Conservation (phyloP, 2,797 vertebrate genomes). For the Psittacula derbiana region DNA sequence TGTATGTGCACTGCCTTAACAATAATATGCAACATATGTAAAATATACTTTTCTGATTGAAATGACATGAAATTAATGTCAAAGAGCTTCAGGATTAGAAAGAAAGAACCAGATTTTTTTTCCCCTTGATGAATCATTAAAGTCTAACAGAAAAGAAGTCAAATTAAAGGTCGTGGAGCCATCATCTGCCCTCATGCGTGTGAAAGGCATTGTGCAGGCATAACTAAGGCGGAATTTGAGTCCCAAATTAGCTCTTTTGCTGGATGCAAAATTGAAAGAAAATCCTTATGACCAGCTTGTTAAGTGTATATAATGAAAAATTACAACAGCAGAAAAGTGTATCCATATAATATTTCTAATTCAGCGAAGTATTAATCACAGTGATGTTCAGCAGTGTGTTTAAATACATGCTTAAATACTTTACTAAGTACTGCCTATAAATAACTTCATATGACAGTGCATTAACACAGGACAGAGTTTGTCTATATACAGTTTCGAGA, state of each 20-base stretch:
- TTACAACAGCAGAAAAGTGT: constrained; percentile 48
- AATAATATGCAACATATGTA: neutral
- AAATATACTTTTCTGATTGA: neutral
- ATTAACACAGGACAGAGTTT: constrained; percentile 26
- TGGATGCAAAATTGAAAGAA: constrained; percentile 4
- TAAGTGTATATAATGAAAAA: constrained; percentile 45
- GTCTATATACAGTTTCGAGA: neutral
- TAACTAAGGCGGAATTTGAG: constrained; percentile 43
- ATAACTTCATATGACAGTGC: neutral
- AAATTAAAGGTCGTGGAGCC: constrained; percentile 13
- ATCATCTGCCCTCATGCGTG: constrained; percentile 3
- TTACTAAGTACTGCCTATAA: constrained; percentile 44
- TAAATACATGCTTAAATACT: constrained; percentile 57
- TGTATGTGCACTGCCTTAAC: neutral
- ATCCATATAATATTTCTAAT: constrained; percentile 26
- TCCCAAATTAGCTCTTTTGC: constrained; percentile 50
- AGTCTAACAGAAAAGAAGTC: neutral
- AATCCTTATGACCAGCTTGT: constrained; percentile 36
- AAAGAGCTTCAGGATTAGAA: neutral
- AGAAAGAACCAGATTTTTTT: neutral
- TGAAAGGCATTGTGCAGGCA: neutral
- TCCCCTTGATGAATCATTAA: neutral
- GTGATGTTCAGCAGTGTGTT: constrained; percentile 58
- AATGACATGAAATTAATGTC: neutral
- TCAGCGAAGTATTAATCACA: constrained; percentile 54